Base-by-base conservation (phyloP, 2,113 vertebrate genomes). In the Melanocharis versteri region DNA sequence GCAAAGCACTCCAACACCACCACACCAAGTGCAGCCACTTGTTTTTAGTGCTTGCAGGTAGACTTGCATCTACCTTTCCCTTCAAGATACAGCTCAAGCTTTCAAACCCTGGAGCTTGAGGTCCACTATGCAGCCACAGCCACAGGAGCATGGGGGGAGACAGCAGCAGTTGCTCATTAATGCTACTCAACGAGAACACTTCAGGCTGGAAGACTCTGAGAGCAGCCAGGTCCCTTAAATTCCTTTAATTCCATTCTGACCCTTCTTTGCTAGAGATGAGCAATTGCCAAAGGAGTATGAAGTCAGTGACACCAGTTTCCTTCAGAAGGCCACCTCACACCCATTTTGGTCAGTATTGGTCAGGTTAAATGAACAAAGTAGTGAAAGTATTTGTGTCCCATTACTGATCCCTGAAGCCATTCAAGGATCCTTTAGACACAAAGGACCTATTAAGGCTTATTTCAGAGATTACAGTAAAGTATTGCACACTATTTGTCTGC, bases 381-480 rank as follows among this genome's bases (percentile, higher is more conserved):
- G 69, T 92, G 53, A 83, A 91, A 89, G 47, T 58, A 66, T 47
- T 70, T 92, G 72, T 73, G 62, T 90, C 83, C 85, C 80, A 17
- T 66, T 62, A 56, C 53, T 44, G 87, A 85, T 75, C 83, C 75
- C 60, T 60, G 61, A 97, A 95, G 94, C 81, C 94, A 45, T 42
- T 77, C 54, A 91, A 95, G 62, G 39, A 90, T 78, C 88, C 90
- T 82, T 83, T 54, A 77, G 62, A 85, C 65, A 88, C 18, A 64
- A 91, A 95, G 90, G 87, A 69, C 44, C 93, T 78, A 45, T 53
- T 89, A 89, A 95, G 94, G 91, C 87, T 88, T 87, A 73, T 90
- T 81, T 95, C 64, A 87, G 93, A 84, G 90, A 97, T 72, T 68
- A 78, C 35, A 57, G 54, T 82, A 84, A 96, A 94, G n/a, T 95